Evolutionary conservation across 2,888 invertebrate genomes (phyloP).

Genomic region (Physocephala rufipes): DNA sequence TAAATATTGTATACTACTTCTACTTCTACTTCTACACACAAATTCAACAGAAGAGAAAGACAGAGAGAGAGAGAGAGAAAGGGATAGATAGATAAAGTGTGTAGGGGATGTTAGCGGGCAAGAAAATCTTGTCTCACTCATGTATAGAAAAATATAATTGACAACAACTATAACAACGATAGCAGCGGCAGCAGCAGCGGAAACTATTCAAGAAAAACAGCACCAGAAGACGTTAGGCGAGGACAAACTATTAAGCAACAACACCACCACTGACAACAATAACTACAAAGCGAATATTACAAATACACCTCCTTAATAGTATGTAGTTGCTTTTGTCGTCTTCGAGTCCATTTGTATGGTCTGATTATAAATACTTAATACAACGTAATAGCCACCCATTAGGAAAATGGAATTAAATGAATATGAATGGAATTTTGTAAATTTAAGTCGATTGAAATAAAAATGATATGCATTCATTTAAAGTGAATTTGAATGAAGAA

Average conservation of each 20-base stretch:
- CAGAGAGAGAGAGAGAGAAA: neutral
- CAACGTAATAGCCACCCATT: neutral
- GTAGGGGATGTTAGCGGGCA: too few species aligned
- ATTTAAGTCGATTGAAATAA: too few species aligned
- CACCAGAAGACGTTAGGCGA: conserved; percentile 12
- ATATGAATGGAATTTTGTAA: neutral
- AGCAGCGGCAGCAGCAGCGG: neutral
- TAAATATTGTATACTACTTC: conserved; percentile 16
- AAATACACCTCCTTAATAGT: too few species aligned
- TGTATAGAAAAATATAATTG: conserved; percentile 32
- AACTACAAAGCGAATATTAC: conserved; percentile 2
- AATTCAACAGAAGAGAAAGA: neutral
- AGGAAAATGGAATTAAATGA: conserved; percentile 5
- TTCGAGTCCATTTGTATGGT: neutral
- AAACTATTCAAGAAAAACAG: neutral
- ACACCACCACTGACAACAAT: conserved; percentile 18
- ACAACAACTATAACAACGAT: conserved; percentile 1
- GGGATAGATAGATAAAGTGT: too few species aligned
- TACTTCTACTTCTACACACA: conserved; percentile 2
- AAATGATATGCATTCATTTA: too few species aligned
- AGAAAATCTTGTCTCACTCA: conserved; percentile 43
- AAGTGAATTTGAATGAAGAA: too few species aligned
- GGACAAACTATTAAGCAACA: conserved; percentile 20
- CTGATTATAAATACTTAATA: neutral
- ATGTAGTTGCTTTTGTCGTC: neutral